phyloP scores from a whole-genome alignment of 2,113 vertebrate species.

The Agapornis roseicollis region DNA sequence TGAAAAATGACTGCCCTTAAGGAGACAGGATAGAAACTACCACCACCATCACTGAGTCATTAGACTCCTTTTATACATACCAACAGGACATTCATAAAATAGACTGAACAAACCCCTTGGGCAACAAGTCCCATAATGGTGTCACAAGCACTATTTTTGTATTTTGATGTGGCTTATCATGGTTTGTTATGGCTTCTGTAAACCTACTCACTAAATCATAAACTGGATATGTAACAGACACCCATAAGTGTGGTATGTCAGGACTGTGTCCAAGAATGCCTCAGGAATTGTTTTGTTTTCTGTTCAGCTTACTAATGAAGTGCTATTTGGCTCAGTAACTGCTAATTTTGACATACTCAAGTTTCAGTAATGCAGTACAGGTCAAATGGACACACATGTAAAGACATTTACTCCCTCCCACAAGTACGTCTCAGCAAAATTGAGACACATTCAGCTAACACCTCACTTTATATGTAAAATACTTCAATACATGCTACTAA shows the following conservation, averaged over 20 bases:
- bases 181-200: neutral
- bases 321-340: neutral
- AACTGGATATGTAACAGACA: neutral
- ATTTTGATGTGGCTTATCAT: neutral
- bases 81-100: neutral
- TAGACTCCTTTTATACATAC: neutral
- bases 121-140: neutral
- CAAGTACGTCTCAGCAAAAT: neutral
- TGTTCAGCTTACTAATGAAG: neutral
- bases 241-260: neutral
- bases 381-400: fast-evolving
- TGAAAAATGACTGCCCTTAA: neutral
- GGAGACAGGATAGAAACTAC: neutral
- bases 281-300: neutral
- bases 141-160: neutral
- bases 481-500: neutral
- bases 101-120: neutral
- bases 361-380: neutral
- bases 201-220: neutral
- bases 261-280: neutral
- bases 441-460: neutral
- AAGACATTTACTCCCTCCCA: neutral
- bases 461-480: neutral
- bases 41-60: neutral
- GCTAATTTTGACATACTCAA: neutral